A percentile compares a stretch with the other conserved stretches of the same genome.
phyloP scores from a whole-genome alignment of 2,797 vertebrate genomes.

The Todus mexicanus region DNA sequence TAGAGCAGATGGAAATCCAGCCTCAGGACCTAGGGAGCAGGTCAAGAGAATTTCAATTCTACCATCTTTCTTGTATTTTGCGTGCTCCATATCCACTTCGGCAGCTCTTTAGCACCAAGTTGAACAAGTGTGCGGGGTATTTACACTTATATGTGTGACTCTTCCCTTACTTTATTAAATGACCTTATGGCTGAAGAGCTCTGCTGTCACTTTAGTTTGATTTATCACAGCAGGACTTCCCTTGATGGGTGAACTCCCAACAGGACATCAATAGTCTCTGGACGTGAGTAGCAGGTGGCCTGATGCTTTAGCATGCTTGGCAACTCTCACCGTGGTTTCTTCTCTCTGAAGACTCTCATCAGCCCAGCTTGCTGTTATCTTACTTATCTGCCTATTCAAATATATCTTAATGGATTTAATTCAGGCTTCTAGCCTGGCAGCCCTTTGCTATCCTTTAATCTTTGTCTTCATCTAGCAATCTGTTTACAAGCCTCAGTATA shows the following conservation, averaged over 20 bases:
- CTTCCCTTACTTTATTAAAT: slow-evolving; percentile 23
- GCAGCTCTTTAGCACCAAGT: slow-evolving; percentile 35
- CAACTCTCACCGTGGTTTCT: background rate
- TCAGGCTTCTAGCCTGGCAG: slow-evolving; percentile 24
- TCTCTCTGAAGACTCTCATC: slow-evolving; percentile 41
- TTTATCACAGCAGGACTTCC: slow-evolving; percentile 51
- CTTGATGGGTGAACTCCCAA: slow-evolving; percentile 25
- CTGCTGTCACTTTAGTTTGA: slow-evolving; percentile 30
- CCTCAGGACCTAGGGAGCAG: background rate
- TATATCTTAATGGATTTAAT: slow-evolving; percentile 51
- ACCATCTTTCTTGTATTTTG: slow-evolving; percentile 13
- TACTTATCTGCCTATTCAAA: slow-evolving; percentile 47
- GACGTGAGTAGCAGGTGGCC: slow-evolving; percentile 39
- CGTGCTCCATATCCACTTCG: background rate
- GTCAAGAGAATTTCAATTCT: background rate
- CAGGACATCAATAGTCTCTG: slow-evolving; percentile 2
- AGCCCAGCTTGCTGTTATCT: slow-evolving; percentile 36
- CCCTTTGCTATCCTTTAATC: slow-evolving; percentile 35
- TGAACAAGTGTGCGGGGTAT: slow-evolving; percentile 17
- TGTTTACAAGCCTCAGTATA: background rate
- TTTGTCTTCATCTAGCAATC: slow-evolving; percentile 1
- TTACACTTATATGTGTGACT: slow-evolving; percentile 21
- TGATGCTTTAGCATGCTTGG: slow-evolving; percentile 21
- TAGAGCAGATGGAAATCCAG: slow-evolving; percentile 32
- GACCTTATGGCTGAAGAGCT: slow-evolving; percentile 34